Percentiles rank a stretch among this genome's conserved stretches.
Evolutionary conservation across 2,797 vertebrate genomes (phyloP).

Genomic region (Macroramphosus scolopax): DNA sequence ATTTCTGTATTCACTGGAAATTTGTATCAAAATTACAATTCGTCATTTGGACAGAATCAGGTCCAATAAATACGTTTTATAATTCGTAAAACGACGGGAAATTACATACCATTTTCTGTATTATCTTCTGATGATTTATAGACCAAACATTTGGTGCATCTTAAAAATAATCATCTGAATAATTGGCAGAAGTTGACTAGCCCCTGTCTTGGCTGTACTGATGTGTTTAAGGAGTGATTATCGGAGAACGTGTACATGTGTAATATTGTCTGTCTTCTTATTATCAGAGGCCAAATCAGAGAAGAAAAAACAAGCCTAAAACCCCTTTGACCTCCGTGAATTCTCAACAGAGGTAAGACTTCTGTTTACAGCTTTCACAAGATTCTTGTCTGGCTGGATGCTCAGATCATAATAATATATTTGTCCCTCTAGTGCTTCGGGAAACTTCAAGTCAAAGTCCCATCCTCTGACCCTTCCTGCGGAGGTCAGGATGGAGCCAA

Average conservation of each 20-base stretch:
- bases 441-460: constrained; percentile 32
- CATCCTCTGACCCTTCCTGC: constrained; percentile 5
- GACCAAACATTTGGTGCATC: too few relatives aligned
- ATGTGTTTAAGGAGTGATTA: too few relatives aligned
- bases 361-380: background rate
- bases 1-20: too few relatives aligned
- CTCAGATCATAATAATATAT: background rate
- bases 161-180: too few relatives aligned
- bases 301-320: constrained; percentile 51
- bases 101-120: too few relatives aligned
- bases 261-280: constrained; percentile 14
- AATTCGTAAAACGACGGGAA: too few relatives aligned
- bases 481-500: constrained; percentile 30
- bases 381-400: background rate
- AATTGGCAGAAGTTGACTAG: too few relatives aligned
- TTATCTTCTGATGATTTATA: too few relatives aligned
- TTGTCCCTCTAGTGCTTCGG: constrained; percentile 35
- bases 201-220: too few relatives aligned
- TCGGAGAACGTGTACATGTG: background rate
- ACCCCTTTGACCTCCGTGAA: constrained; percentile 15
- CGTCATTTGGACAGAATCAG: too few relatives aligned
- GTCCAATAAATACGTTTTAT: too few relatives aligned
- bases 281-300: constrained; percentile 44
- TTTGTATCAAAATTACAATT: too few relatives aligned
- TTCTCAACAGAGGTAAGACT: constrained; percentile 58